These are phyloP conservation scores for Zaprionus ghesquierei DNA, from an alignment of 1,140 invertebrate species.

Conservation along the genomic window DNA sequence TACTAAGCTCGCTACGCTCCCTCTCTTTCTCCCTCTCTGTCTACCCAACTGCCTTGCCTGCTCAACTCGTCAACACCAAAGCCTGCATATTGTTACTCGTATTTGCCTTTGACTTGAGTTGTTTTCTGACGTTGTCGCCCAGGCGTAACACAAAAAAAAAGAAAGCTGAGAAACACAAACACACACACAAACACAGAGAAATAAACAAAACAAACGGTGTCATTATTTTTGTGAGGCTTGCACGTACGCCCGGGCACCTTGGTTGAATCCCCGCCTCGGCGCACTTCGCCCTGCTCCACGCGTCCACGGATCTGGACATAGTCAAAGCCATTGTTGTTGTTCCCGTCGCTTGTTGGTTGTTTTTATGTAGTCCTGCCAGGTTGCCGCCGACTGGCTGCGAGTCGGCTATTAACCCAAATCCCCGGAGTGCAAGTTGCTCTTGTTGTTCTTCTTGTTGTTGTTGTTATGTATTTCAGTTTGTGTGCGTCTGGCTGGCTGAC, in stretches of 20 bases:
- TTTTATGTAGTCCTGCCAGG: constrained; percentile 40
- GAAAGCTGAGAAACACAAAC: constrained; percentile 24
- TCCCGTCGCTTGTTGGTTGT: constrained; percentile 25
- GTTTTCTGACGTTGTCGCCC: constrained; percentile 28
- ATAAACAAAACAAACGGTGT: constrained; percentile 64
- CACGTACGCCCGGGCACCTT: constrained; percentile 47
- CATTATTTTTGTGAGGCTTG: constrained; percentile 61
- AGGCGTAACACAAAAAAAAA: constrained; percentile 45
- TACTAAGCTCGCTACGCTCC: background rate
- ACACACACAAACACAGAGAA: constrained; percentile 7
- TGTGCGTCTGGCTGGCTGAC: constrained; percentile 54
- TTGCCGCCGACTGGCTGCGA: constrained; percentile 14
- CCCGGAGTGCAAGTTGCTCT: constrained; percentile 68
- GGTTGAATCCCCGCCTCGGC: background rate
- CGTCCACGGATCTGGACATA: background rate
- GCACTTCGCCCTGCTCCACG: background rate
- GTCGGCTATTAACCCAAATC: constrained; percentile 77
- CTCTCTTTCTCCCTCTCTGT: background rate
- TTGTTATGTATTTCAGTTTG: constrained; percentile 41
- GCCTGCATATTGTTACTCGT: constrained; percentile 38
- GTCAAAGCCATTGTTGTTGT: constrained; percentile 38
- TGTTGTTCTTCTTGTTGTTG: constrained; percentile 40
- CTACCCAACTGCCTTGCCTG: background rate
- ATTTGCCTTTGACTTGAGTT: constrained; percentile 32
- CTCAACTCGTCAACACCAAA: constrained; percentile 9